phyloP scores from a whole-genome alignment of 2,113 vertebrate species.

The Indicator indicator region DNA sequence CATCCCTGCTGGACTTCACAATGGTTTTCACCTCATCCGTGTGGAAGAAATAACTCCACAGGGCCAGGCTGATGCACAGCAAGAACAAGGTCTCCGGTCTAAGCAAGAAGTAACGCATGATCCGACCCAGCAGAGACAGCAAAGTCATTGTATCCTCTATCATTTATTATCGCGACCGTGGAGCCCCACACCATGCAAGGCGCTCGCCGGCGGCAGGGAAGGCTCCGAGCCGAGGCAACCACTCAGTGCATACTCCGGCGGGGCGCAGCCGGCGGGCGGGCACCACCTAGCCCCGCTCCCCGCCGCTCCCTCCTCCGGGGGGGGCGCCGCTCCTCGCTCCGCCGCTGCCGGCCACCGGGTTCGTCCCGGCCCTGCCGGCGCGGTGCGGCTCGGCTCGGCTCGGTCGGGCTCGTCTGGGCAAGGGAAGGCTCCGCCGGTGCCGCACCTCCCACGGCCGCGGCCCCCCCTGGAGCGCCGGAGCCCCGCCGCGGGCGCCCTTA shows the following conservation, averaged over 20 bases:
- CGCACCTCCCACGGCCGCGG: background rate
- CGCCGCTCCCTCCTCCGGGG: background rate
- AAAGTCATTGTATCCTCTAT: constrained; percentile 99
- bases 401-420: background rate
- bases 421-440: background rate
- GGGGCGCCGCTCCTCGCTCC: background rate
- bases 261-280: constrained; percentile 18
- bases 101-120: constrained; percentile 99
- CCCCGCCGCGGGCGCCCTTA: constrained; percentile 33
- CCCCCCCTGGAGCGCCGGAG: background rate
- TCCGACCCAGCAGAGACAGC: constrained; percentile 96
- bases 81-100: constrained; percentile 97
- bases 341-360: background rate
- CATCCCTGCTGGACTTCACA: constrained; percentile 96
- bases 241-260: constrained; percentile 56
- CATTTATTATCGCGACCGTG: constrained; percentile 84
- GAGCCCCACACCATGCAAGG: constrained; percentile 63
- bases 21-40: constrained; percentile 99
- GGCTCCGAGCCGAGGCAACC: constrained; percentile 37
- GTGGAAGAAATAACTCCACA: constrained; percentile 99
- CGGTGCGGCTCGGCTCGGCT: background rate
- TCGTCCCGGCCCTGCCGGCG: background rate
- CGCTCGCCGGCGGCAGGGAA: constrained; percentile 33
- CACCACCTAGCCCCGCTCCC: background rate
- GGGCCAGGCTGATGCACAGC: constrained; percentile 95